Conservation (phyloP, 53 echinoderm and acorn worm species). For the Stichopus horrens region DNA sequence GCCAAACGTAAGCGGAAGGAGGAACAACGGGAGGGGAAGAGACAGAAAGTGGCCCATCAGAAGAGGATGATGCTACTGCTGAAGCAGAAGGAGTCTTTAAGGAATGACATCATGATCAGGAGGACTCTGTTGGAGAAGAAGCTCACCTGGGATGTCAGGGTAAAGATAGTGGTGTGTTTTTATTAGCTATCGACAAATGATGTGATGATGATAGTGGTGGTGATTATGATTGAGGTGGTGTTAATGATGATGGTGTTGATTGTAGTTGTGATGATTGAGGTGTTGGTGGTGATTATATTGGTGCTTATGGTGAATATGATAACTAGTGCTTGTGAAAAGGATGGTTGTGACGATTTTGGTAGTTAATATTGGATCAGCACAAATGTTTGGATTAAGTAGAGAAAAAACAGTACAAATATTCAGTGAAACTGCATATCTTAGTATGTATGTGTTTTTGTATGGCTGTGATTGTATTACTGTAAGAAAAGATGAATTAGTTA, state of each 20-base stretch:
- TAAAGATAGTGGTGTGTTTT: constrained; percentile 41
- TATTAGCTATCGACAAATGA: too few relatives aligned
- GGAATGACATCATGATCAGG: constrained; percentile 76
- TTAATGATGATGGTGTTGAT: too few relatives aligned
- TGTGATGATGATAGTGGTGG: not conserved
- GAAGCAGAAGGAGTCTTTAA: constrained; percentile 75
- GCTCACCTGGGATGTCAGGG: constrained; percentile 77
- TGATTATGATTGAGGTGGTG: too few relatives aligned
- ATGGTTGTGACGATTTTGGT: too few relatives aligned
- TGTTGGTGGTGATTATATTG: not conserved
- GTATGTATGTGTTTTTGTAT: too few relatives aligned
- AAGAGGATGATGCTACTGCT: constrained; percentile 65
- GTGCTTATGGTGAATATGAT: not conserved
- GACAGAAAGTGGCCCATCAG: constrained; percentile 59
- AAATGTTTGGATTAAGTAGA: too few relatives aligned
- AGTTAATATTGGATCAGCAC: too few relatives aligned
- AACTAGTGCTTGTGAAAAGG: not conserved
- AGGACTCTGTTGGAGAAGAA: constrained; percentile 80
- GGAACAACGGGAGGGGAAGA: constrained; percentile 77
- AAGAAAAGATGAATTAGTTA: too few relatives aligned
- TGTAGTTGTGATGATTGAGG: not conserved
- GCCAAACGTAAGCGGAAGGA: constrained; percentile 84
- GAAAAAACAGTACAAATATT: too few relatives aligned
- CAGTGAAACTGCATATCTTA: too few relatives aligned
- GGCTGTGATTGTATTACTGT: too few relatives aligned